Conservation (phyloP, 2,797 vertebrate species). For the Cirrhinus molitorella region DNA sequence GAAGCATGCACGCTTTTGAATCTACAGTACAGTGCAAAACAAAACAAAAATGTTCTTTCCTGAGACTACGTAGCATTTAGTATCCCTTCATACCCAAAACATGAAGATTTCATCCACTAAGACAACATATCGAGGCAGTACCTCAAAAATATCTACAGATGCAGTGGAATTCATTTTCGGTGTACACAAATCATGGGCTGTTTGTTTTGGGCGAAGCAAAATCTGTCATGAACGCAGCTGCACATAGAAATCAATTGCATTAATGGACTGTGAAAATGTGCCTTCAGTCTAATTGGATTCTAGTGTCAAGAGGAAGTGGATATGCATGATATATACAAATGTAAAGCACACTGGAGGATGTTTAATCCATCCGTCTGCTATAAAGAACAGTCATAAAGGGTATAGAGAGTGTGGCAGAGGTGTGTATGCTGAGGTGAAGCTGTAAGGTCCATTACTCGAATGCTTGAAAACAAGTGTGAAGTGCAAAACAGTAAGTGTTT, state of each 20-base stretch:
- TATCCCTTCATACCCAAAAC: constrained; percentile 77
- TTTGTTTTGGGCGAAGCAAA: constrained; percentile 68
- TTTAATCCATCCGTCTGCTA: constrained; percentile 67
- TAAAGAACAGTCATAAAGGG: constrained; percentile 69
- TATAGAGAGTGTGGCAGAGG: constrained; percentile 57
- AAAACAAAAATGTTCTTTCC: constrained; percentile 78
- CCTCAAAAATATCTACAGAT: constrained; percentile 71
- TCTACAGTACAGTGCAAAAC: constrained; percentile 82
- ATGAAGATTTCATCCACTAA: constrained; percentile 63
- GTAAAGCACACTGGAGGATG: constrained; percentile 64
- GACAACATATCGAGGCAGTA: constrained; percentile 68
- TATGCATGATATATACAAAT: constrained; percentile 77
- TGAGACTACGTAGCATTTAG: constrained; percentile 79
- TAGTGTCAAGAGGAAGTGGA: constrained; percentile 73
- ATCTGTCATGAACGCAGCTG: constrained; percentile 75
- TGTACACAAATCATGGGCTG: constrained; percentile 66
- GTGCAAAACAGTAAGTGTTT: constrained; percentile 82
- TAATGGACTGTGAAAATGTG: constrained; percentile 67
- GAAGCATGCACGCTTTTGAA: constrained; percentile 73
- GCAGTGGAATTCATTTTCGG: constrained; percentile 70
- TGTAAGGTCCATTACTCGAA: constrained; percentile 78
- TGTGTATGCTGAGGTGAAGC: constrained; percentile 50
- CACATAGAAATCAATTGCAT: constrained; percentile 72
- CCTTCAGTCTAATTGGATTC: constrained; percentile 67
- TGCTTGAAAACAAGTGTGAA: constrained; percentile 81